Base-by-base conservation (phyloP, 2,888 invertebrate genomes). In the Heliconius cydno region DNA sequence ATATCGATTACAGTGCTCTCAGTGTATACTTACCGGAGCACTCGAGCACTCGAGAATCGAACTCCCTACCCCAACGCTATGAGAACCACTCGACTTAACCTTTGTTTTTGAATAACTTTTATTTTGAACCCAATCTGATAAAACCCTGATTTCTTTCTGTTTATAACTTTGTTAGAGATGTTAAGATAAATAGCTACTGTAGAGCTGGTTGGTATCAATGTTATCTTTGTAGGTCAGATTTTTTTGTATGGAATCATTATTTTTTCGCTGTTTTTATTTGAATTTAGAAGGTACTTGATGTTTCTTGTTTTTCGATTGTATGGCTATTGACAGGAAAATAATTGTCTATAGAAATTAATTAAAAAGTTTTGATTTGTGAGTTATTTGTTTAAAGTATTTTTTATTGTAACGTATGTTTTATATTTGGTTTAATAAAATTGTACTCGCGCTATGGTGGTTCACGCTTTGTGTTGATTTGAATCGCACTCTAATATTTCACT, bases 1-100 rank as follows among this genome's bases (percentile, higher is more conserved):
- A 90, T 92, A 92, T 92, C 92, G 89, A 92, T 92, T 92, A 89
- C 92, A 89, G 84, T 25, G 85, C 82, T 85, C 85, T 57, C 57
- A n/a, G 57, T 80, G 82, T 84, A 85, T 83, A 86, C 80, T 83
- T 86, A 84, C 87, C 89, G 83, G 84, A 84, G 77, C 30, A 72
- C 72, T 87, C 86, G 83, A 89, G 88, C 57, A 57, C 57, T 57
- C 57, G 22, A 57, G 57, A 57, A 22, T 86, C 86, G 86, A 80
- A 78, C 80, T 81, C 83, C 80, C 84, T 84, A 83, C 83, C 81
- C 84, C 84, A 82, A 73, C 80, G 76, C 60, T 71, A 84, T 85
- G 85, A 84, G 85, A 85, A 87, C 84, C 83, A 83, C 85, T 85
- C 85, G 84, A 85, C 84, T 86, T 76, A 76, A 65, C 67, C 76